phyloP scores from a whole-genome alignment of 1,140 invertebrate species.

The Metaphire vulgaris region DNA sequence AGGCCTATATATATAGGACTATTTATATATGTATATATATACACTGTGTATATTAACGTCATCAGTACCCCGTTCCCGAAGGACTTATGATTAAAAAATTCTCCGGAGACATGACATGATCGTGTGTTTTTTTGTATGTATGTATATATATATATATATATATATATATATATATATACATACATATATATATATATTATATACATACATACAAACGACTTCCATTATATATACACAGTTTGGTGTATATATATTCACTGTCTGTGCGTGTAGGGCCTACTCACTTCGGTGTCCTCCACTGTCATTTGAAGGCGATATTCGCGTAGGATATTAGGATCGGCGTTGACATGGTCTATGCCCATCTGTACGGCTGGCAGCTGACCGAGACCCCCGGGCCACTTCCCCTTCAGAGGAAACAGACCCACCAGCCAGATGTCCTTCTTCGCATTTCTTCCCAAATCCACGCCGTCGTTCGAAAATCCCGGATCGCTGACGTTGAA shows the following conservation, averaged over 20 bases:
- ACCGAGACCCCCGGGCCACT: constrained; percentile 25
- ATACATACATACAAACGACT: neutral
- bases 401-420: constrained; percentile 20
- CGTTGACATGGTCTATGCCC: constrained; percentile 26
- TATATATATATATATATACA: neutral
- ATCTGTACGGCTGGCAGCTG: constrained; percentile 27
- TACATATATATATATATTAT: neutral
- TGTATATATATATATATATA: neutral
- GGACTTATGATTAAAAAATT: too few species aligned
- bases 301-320: constrained; percentile 24
- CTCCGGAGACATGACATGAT: too few species aligned
- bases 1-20: too few species aligned
- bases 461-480: too few species aligned
- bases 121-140: neutral
- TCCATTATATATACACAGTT: neutral
- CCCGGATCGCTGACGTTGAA: too few species aligned
- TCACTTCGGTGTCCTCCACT: constrained; percentile 28
- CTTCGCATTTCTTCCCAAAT: too few species aligned
- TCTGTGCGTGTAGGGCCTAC: neutral
- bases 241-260: neutral
- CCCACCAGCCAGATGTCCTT: constrained; percentile 19
- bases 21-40: too few species aligned
- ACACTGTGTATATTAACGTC: too few species aligned
- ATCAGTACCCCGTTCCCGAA: too few species aligned
- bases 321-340: constrained; percentile 20